Percentiles rank a stretch among this genome's conserved stretches.
phyloP scores from a whole-genome alignment of 2,888 invertebrate genomes.

The Drosophila flavopinicola region DNA sequence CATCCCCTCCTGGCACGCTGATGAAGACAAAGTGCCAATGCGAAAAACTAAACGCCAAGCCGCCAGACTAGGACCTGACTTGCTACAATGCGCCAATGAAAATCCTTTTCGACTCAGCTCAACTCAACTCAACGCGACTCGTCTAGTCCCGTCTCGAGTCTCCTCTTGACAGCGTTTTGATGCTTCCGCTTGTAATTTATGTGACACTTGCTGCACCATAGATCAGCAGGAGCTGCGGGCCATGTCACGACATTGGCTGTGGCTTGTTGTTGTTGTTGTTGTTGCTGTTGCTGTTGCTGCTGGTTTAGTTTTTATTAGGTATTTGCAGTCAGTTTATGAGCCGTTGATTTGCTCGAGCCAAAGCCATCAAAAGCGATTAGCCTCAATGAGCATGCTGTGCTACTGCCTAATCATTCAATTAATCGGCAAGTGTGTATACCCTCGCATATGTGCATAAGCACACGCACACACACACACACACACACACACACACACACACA shows the following conservation, averaged over 20 bases:
- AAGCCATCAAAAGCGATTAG: constrained; percentile 52
- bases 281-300: constrained; percentile 25
- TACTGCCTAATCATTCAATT: constrained; percentile 54
- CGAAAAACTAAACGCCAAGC: constrained; percentile 73
- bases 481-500: background rate
- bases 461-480: background rate
- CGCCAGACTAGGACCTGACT: constrained; percentile 45
- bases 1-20: constrained; percentile 29
- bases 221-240: constrained; percentile 69
- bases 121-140: constrained; percentile 22
- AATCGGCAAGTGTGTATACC: constrained; percentile 4
- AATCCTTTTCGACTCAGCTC: constrained; percentile 64
- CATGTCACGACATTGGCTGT: constrained; percentile 31
- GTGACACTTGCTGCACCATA: constrained; percentile 77
- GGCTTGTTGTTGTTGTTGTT: constrained; percentile 21
- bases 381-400: constrained; percentile 25
- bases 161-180: constrained; percentile 73
- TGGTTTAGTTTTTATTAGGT: constrained; percentile 59
- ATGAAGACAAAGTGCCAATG: constrained; percentile 79
- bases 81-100: constrained; percentile 60
- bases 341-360: constrained; percentile 63
- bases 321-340: constrained; percentile 48
- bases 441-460: background rate
- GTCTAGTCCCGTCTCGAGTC: constrained; percentile 20
- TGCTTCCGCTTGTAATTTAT: constrained; percentile 79